phyloP scores from a whole-genome alignment of 1,140 invertebrate species.

The Saccostrea echinata region DNA sequence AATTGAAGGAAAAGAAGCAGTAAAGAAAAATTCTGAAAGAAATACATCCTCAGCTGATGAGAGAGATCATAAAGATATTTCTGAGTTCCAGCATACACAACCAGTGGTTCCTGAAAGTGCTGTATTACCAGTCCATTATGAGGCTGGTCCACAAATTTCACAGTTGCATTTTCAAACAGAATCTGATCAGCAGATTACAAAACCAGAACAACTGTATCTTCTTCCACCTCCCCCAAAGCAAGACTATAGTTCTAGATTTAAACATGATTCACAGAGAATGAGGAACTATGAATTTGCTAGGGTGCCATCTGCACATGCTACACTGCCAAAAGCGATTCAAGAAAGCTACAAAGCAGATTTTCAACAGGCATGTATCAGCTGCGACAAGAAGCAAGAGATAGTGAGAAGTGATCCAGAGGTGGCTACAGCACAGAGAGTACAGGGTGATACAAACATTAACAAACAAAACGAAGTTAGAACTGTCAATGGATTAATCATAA shows the following conservation, averaged over 20 bases:
- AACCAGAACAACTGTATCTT: slow-evolving; percentile 37
- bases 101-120: background rate
- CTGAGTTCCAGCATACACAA: background rate
- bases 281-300: slow-evolving; percentile 61
- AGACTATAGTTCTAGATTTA: background rate
- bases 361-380: no score
- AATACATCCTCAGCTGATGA: background rate
- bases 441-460: slow-evolving; percentile 35
- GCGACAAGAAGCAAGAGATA: background rate
- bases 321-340: slow-evolving; percentile 63
- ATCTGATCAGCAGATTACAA: background rate
- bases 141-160: background rate
- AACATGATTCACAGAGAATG: background rate
- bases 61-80: background rate
- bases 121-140: background rate
- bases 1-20: background rate
- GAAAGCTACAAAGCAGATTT: background rate
- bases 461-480: slow-evolving; percentile 32
- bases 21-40: background rate
- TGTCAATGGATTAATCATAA: slow-evolving; percentile 60
- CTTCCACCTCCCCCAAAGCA: slow-evolving; percentile 63
- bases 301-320: slow-evolving; percentile 68
- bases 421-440: slow-evolving; percentile 3
- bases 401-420: background rate
- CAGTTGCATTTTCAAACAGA: background rate